Conservation (phyloP, 1,140 invertebrate genomes). For the Danaus melanippus region DNA sequence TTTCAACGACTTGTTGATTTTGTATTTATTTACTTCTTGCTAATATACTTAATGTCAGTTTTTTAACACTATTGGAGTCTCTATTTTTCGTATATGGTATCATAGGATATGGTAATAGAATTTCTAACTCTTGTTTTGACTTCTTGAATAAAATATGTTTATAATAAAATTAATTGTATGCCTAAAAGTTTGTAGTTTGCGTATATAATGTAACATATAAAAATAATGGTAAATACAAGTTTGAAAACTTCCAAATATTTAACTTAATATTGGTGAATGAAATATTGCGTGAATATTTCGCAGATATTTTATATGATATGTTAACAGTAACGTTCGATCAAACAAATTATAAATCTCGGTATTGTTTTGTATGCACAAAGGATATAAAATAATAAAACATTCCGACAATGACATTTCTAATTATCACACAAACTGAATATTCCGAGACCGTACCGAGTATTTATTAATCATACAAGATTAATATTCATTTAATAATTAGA, state of each 20-base stretch:
- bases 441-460: conserved; percentile 25
- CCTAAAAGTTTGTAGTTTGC: no score
- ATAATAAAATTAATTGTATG: no score
- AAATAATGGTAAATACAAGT: no score
- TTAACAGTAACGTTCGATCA: conserved; percentile 17
- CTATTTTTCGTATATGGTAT: no score
- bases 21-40: no score
- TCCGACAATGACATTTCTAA: conserved; percentile 45
- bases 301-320: conserved; percentile 18
- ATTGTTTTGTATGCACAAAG: conserved; percentile 18
- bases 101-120: no score
- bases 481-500: conserved; percentile 33
- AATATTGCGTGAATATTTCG: conserved; percentile 17
- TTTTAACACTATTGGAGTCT: no score
- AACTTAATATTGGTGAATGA: conserved; percentile 12
- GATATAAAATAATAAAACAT: conserved; percentile 28
- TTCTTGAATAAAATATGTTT: no score
- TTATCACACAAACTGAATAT: conserved; percentile 27
- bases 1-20: conserved; percentile 5
- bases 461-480: conserved; percentile 15
- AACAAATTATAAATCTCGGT: conserved; percentile 22
- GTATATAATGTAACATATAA: no score
- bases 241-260: no score
- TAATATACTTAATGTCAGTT: no score
- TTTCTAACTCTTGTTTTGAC: no score